Base-by-base conservation (phyloP, 2,797 vertebrate genomes). In the Mus caroli region DNA sequence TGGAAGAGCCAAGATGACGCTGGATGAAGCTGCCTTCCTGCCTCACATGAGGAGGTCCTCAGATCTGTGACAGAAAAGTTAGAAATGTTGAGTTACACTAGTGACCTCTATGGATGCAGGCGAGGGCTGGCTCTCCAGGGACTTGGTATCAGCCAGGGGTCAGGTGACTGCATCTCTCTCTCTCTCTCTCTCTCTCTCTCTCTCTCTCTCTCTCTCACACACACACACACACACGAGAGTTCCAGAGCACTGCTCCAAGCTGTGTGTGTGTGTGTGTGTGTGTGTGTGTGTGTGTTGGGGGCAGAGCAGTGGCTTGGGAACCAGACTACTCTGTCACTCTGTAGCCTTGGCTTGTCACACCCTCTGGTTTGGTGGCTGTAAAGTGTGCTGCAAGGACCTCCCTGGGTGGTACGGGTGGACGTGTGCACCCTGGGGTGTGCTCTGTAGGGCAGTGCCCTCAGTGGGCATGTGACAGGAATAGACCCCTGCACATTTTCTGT, bases 61-160 rank as follows among this genome's bases (percentile, higher is more conserved):
- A 14, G 62, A 26, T 34, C 15, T 10, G 60, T 0, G 56, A 14
- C 73, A 85, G 87, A 54, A n/a, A 79, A 34, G 54, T 12, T 3
- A 60, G 71, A 26, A 37, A 24, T 8, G 12, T 62, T 34, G 46
- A 73, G 9, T 58, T 62, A 19, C 37, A 71, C 34, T 4, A 13
- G 56, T 46, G 75, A 26, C 1, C 12, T 40, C 12, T 5, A 0
- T 0, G 31, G 67, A 26, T 43, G 19, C 1, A 0, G 7, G 12
- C 1, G 0, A 7, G 11, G 1, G 50, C 67, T 5, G 26, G 22
- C 40, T 37, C 12, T 34, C 2, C 31, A 22, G 62, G 77, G 50
- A 76, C 28, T 14, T 0, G 0, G 78, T n/a, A 26, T 80, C 43
- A 92, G 17, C 40, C 64, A 17, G 13, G 80, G 26, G 17, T 50